Base-by-base conservation (phyloP, 1,140 invertebrate species). In the Megathymus violae region DNA sequence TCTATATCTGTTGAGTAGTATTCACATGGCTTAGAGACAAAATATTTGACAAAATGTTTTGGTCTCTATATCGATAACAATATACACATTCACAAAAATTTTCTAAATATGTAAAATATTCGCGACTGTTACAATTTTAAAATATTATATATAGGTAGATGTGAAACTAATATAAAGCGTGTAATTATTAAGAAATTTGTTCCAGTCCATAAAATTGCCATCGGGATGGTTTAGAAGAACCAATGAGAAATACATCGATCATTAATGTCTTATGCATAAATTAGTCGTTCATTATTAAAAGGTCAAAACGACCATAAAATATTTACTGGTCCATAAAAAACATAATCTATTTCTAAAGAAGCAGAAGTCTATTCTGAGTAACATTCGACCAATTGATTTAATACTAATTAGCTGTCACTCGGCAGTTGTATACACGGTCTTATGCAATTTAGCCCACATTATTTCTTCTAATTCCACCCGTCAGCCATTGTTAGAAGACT, bases 401-500 rank as follows among this genome's bases (percentile, higher is more conserved):
- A 54, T 59, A 67, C 59, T 74, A 76, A 82, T 78, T 75, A 74
- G 65, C 59, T 71, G 67, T 73, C 66, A 60, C 50, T 67, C 17
- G 44, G 47, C 47, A 64, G 47, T 64, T 66, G 48, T 56, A 47
- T 51, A 63, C 13, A 46, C 34, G 36, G 19, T 40, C 60, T 51
- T 51, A 50, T 22, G 51, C 19, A 56, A 47, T 62, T 66, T 51
- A 34, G 19, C 44, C 25, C 40, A 65, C 59, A 67, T 46, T 44
- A 59, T 64, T 58, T 65, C 64, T 75, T 75, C 72, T 70, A 64
- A 66, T 63, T 65, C 54, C 62, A 67, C 64, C 46, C 54, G 61
- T 46, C 56, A 36, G 10, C 78, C 71, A 85, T 85, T 85, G 80
- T 85, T 74, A 65, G 50, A 64, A 71, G 59, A 68, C 62, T 70